Evolutionary conservation across 2,113 vertebrate genomes (phyloP).

Genomic region (Micronycteris hirsuta): DNA sequence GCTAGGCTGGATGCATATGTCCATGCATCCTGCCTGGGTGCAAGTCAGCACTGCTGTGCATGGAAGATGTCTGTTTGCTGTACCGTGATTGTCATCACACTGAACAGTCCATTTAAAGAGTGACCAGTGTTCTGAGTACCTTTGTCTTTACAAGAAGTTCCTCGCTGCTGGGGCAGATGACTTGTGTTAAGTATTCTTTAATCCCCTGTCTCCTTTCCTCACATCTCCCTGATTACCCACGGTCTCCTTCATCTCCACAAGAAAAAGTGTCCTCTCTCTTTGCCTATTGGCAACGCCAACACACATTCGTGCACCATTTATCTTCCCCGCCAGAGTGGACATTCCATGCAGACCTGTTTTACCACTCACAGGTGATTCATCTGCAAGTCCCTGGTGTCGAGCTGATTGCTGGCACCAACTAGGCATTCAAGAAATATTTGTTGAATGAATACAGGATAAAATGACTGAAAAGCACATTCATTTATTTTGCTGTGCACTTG

Average conservation of each 20-base stretch:
- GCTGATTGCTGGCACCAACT: not conserved
- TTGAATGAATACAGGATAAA: not conserved
- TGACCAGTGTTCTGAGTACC: not conserved
- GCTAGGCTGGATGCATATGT: not conserved
- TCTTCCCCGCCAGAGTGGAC: not conserved
- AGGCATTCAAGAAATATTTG: not conserved
- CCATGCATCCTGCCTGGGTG: not conserved
- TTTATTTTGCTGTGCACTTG: not conserved
- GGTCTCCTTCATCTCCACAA: too few relatives aligned
- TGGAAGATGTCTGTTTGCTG: not conserved
- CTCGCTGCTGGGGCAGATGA: not conserved
- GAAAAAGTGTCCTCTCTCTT: not conserved
- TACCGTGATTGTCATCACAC: not conserved
- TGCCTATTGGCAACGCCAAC: fast-evolving
- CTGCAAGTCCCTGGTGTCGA: not conserved
- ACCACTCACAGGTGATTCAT: not conserved
- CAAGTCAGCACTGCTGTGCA: not conserved
- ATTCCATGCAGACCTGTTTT: not conserved
- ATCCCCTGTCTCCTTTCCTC: not conserved
- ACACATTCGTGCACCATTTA: not conserved
- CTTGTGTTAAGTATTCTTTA: not conserved
- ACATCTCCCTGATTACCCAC: not conserved
- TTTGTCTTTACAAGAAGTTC: not conserved
- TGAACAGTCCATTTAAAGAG: not conserved
- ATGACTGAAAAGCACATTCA: not conserved